These are phyloP conservation scores for Trachemys scripta DNA, from an alignment of 2,113 vertebrate species.

Conservation along the genomic window DNA sequence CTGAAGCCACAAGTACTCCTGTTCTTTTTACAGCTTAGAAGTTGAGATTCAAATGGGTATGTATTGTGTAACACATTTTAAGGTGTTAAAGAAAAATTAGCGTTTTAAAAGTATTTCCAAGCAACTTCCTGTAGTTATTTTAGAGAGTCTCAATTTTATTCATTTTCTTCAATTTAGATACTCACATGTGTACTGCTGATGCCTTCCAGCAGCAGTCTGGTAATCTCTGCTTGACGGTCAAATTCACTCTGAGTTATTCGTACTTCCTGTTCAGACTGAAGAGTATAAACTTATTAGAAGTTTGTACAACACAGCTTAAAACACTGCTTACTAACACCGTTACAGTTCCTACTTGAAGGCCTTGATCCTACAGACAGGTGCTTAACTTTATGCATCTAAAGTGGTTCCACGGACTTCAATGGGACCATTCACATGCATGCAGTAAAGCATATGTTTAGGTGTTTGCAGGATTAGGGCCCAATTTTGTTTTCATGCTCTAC, in stretches of 20 bases:
- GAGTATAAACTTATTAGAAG: slow-evolving; percentile 28
- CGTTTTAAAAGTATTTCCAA: neutral
- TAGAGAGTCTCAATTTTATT: neutral
- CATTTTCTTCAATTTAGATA: neutral
- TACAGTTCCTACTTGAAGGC: neutral
- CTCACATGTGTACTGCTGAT: slow-evolving; percentile 97
- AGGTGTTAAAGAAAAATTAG: neutral
- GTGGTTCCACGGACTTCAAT: neutral
- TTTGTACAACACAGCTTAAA: neutral
- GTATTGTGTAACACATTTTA: rapidly evolving
- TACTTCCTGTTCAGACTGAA: slow-evolving; percentile 95
- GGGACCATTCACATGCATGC: neutral
- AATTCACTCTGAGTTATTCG: slow-evolving; percentile 98
- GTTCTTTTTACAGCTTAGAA: neutral
- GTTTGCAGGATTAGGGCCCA: neutral
- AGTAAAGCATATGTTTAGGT: neutral
- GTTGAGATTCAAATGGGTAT: neutral
- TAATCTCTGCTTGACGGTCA: slow-evolving; percentile 98
- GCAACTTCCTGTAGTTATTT: neutral
- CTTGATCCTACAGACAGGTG: neutral
- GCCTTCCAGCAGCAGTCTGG: slow-evolving; percentile 94
- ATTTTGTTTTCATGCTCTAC: neutral
- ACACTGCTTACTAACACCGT: neutral
- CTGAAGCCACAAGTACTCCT: too few species aligned
- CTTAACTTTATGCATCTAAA: neutral